Conservation (phyloP, 2,797 vertebrate genomes). For the Carduelis carduelis region DNA sequence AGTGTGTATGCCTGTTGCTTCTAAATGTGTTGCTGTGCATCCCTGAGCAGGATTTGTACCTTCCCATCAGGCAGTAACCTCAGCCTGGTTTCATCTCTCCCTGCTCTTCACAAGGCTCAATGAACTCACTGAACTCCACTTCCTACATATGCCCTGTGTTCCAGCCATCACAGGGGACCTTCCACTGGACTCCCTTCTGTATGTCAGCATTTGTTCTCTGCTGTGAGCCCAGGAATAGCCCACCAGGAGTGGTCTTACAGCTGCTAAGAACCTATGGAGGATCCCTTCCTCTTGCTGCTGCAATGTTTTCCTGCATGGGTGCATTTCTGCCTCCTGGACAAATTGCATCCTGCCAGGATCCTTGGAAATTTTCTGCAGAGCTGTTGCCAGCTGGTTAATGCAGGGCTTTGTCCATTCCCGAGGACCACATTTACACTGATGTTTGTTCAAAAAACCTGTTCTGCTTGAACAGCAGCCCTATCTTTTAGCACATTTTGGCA, state of each 20-base stretch:
- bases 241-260: background rate
- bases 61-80: background rate
- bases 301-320: background rate
- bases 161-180: background rate
- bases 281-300: background rate
- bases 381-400: background rate
- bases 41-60: background rate
- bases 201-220: background rate
- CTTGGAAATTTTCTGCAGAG: background rate
- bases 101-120: background rate
- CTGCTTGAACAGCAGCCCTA: background rate
- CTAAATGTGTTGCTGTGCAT: background rate
- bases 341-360: background rate
- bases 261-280: background rate
- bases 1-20: background rate
- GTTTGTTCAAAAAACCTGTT: background rate
- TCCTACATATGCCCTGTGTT: accelerated
- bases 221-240: background rate
- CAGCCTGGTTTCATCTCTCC: background rate
- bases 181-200: background rate
- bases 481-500: background rate
- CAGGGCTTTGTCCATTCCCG: background rate
- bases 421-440: background rate
- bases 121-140: accelerated
- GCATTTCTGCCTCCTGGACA: background rate